Conservation (phyloP, 2,113 vertebrate genomes). For the Loxodonta africana region DNA sequence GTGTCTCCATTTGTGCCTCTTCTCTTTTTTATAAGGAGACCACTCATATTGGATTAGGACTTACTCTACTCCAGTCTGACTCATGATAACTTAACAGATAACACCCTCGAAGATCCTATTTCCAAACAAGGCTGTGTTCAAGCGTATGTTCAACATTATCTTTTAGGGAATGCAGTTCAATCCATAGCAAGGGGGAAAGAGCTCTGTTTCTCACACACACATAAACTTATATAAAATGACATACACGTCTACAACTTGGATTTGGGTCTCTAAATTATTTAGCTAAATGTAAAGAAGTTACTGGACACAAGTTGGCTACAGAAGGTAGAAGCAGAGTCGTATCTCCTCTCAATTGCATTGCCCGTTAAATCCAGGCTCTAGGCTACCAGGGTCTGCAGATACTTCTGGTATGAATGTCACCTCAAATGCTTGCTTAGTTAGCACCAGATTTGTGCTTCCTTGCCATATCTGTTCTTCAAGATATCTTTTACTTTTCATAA, state of each 20-base stretch:
- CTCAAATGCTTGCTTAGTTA: not conserved
- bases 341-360: not conserved
- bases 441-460: not conserved
- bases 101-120: not conserved
- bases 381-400: not conserved
- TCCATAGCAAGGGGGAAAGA: not conserved
- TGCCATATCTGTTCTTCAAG: not conserved
- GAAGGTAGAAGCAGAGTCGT: not conserved
- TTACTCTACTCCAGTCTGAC: not conserved
- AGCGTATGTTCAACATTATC: not conserved
- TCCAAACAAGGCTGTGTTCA: not conserved
- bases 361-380: not conserved
- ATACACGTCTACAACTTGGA: not conserved
- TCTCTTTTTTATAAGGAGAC: not conserved
- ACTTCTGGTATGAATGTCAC: no score
- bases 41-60: not conserved
- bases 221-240: not conserved
- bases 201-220: not conserved
- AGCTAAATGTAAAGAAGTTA: not conserved
- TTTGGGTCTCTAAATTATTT: not conserved
- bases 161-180: not conserved
- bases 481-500: not conserved
- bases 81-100: not conserved
- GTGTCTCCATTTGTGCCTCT: not conserved
- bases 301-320: not conserved